Evolutionary conservation across 1,140 invertebrate genomes (phyloP).

Genomic region (Panagrolaimus sp.): DNA sequence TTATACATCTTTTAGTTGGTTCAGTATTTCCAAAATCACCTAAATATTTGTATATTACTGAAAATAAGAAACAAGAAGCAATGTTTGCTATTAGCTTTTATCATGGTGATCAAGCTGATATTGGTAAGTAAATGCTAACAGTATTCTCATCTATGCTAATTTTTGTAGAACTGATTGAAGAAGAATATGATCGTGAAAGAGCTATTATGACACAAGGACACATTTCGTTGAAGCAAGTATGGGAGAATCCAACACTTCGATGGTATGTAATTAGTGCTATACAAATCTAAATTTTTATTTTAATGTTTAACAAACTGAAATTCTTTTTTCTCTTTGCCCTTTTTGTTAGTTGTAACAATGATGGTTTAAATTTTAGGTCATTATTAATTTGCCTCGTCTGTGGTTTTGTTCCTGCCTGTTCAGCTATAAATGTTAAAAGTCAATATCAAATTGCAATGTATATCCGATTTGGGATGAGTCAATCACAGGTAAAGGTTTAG

Average conservation of each 20-base stretch:
- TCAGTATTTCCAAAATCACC: conserved; percentile 5
- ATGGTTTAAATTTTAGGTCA: too few species aligned
- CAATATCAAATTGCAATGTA: background rate
- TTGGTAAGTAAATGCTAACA: background rate
- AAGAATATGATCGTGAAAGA: background rate
- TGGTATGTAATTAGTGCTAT: background rate
- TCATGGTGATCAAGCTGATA: conserved; percentile 10
- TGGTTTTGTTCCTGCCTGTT: too few species aligned
- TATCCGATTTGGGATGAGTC: background rate
- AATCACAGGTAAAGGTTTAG: background rate
- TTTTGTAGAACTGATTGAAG: background rate
- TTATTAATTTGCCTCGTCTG: too few species aligned
- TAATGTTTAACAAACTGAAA: too few species aligned
- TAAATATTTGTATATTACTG: conserved; percentile 3
- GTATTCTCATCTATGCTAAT: background rate
- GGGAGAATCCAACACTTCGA: background rate
- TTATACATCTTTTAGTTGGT: background rate
- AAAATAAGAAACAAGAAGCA: background rate
- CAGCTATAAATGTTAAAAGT: background rate
- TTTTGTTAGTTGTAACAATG: too few species aligned
- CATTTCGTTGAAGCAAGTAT: background rate
- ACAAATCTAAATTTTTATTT: too few species aligned
- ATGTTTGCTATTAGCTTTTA: background rate
- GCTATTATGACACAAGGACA: background rate
- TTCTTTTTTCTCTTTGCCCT: too few species aligned